Evolutionary conservation across 1,140 invertebrate genomes (phyloP).

Genomic region (Onthophagus taurus): DNA sequence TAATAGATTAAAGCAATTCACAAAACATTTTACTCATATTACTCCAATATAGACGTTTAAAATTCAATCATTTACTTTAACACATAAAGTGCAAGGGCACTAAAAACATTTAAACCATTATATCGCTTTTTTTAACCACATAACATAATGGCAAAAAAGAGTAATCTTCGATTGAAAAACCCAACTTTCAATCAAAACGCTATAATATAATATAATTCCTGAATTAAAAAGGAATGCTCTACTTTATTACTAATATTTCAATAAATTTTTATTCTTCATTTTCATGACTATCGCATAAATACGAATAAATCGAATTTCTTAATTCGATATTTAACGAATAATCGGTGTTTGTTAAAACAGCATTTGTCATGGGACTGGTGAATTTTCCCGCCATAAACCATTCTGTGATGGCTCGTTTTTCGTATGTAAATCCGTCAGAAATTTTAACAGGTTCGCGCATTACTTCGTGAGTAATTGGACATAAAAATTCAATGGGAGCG

Average conservation of each 20-base stretch:
- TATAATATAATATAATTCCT: no score
- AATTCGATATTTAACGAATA: conserved; percentile 48
- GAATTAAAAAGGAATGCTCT: neutral
- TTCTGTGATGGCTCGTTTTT: conserved; percentile 60
- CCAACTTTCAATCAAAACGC: no score
- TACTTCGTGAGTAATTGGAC: conserved; percentile 72
- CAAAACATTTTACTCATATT: no score
- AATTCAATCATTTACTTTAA: no score
- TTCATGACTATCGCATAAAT: conserved; percentile 23
- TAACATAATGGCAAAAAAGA: no score
- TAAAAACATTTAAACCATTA: no score
- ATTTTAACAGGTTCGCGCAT: conserved; percentile 70
- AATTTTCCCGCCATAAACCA: conserved; percentile 65
- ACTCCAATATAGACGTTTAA: no score
- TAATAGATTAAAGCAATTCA: no score
- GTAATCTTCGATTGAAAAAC: no score
- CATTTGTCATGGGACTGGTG: conserved; percentile 70
- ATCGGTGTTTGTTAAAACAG: conserved; percentile 44
- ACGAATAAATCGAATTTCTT: conserved; percentile 29
- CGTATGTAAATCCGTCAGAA: conserved; percentile 72
- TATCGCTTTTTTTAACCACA: no score
- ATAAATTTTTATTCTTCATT: neutral
- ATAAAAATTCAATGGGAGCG: conserved; percentile 60
- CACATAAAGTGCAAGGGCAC: no score
- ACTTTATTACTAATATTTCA: neutral